Evolutionary conservation across 2,888 invertebrate species (phyloP).

Genomic region (Scaptomyza cyrtandrae): DNA sequence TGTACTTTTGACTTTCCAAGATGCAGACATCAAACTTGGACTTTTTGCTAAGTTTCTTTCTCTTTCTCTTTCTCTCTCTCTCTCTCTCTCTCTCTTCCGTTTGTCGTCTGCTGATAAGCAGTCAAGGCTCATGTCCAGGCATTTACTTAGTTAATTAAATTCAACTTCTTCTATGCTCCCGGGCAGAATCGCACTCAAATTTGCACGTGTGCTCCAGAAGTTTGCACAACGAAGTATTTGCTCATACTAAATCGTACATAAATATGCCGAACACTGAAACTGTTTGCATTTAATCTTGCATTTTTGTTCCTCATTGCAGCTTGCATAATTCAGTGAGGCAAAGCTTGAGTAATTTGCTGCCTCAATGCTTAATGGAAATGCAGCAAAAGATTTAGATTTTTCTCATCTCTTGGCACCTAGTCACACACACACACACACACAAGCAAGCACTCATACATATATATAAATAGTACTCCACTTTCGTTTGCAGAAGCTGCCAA

Average conservation of each 20-base stretch:
- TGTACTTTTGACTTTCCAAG: slow-evolving; percentile 7
- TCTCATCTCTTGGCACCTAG: too few relatives aligned
- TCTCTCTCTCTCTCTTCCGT: slow-evolving; percentile 15
- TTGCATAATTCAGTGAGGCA: slow-evolving; percentile 44
- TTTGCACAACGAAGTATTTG: slow-evolving; percentile 61
- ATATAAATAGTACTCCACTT: slow-evolving; percentile 7
- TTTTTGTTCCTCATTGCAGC: slow-evolving; percentile 33
- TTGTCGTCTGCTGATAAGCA: slow-evolving; percentile 53
- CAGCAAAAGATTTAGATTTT: slow-evolving; percentile 56
- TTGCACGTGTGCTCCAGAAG: slow-evolving; percentile 40
- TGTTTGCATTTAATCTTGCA: slow-evolving; percentile 73
- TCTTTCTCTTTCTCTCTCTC: slow-evolving; percentile 15
- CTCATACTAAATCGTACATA: slow-evolving; percentile 54
- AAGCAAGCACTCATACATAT: background rate
- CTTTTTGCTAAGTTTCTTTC: slow-evolving; percentile 57
- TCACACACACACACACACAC: slow-evolving; percentile 12
- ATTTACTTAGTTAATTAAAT: slow-evolving; percentile 82
- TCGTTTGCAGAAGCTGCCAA: slow-evolving; percentile 13
- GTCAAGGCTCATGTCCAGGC: slow-evolving; percentile 60
- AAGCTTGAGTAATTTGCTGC: slow-evolving; percentile 63
- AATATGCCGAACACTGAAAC: slow-evolving; percentile 51
- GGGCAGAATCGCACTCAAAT: background rate
- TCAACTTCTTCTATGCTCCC: slow-evolving; percentile 58
- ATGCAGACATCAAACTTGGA: slow-evolving; percentile 59
- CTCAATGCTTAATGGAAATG: slow-evolving; percentile 62